Conservation (phyloP, 2,113 vertebrate species). For the Delphinus delphis region DNA sequence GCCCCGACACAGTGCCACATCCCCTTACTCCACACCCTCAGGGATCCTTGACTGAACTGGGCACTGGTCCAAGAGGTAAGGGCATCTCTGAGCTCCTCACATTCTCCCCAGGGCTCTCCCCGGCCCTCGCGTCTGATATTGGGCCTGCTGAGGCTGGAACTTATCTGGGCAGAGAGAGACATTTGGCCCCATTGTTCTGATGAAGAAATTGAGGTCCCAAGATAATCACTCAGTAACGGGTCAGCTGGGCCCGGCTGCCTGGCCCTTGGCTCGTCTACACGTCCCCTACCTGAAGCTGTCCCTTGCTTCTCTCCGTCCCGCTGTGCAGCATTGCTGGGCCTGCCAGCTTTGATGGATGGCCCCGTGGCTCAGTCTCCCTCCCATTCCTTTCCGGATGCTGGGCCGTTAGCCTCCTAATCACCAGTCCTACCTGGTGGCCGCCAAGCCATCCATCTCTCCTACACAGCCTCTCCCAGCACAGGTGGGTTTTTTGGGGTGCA, state of each 20-base stretch:
- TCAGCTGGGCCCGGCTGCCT: neutral
- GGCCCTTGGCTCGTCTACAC: neutral
- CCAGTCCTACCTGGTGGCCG: slow-evolving; percentile 13
- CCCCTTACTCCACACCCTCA: neutral
- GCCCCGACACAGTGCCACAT: neutral
- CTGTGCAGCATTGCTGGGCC: neutral
- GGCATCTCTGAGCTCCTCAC: neutral
- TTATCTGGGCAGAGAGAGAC: neutral
- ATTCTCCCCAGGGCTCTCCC: neutral
- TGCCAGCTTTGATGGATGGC: slow-evolving; percentile 68
- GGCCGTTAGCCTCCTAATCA: slow-evolving; percentile 63
- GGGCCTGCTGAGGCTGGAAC: neutral
- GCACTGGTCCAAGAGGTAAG: neutral
- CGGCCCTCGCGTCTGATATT: neutral
- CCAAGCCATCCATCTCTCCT: slow-evolving; percentile 39
- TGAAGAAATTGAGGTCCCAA: slow-evolving; percentile 15
- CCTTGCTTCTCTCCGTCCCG: neutral
- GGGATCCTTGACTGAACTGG: neutral
- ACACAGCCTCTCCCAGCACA: neutral
- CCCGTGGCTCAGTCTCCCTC: neutral
- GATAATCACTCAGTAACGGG: neutral
- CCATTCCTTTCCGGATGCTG: slow-evolving; percentile 31
- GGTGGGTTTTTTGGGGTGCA: neutral
- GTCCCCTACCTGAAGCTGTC: neutral
- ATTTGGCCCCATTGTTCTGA: slow-evolving; percentile 14